These are phyloP conservation scores for Epinephelus cyanopodus DNA, from an alignment of 2,113 vertebrate species.

Conservation along the genomic window DNA sequence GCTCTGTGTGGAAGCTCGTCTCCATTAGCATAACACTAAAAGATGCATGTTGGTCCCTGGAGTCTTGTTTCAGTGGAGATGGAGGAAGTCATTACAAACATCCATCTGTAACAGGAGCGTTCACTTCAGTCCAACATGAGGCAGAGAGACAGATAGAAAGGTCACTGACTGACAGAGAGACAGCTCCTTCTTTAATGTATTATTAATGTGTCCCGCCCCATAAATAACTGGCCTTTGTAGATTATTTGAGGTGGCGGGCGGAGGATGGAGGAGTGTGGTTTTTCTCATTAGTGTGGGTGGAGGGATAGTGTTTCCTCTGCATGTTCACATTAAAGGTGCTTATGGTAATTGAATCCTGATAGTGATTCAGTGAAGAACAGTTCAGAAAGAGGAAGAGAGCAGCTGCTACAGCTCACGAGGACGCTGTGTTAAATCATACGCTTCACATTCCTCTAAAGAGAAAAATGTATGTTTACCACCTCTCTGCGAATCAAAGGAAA, in stretches of 20 bases:
- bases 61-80: slow-evolving; percentile 8
- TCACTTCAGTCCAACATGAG: neutral
- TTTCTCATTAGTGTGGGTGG: slow-evolving; percentile 30
- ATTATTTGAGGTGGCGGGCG: neutral
- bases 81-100: slow-evolving; percentile 23
- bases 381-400: no score
- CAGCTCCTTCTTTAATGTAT: neutral
- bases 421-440: neutral
- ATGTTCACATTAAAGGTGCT: slow-evolving; percentile 43
- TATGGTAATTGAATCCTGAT: slow-evolving; percentile 49
- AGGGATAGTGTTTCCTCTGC: slow-evolving; percentile 27
- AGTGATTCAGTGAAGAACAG: neutral
- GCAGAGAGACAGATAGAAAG: slow-evolving; percentile 7
- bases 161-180: neutral
- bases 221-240: slow-evolving; percentile 9
- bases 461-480: no score
- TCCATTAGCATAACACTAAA: slow-evolving; percentile 31
- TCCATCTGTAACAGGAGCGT: no score
- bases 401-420: no score
- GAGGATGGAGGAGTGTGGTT: slow-evolving; percentile 5
- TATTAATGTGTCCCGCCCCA: slow-evolving; percentile 19
- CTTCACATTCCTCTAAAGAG: neutral
- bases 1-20: neutral
- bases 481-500: no score
- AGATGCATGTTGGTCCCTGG: slow-evolving; percentile 31